Conservation (phyloP, 2,888 invertebrate genomes). For the Stenchaetothrips biformis region DNA sequence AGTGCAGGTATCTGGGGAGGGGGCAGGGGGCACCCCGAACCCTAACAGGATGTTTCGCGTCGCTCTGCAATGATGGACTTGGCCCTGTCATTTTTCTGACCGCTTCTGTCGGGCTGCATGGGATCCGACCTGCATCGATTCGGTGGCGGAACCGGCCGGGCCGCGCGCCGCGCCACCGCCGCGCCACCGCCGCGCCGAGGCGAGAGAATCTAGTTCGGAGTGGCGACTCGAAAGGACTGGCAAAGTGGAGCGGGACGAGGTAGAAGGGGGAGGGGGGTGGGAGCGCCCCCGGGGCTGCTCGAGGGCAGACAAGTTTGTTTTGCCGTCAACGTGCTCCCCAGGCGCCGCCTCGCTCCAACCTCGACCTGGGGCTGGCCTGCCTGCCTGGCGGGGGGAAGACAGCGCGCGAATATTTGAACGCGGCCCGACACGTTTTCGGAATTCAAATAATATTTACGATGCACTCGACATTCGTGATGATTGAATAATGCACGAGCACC, state of each 20-base stretch:
- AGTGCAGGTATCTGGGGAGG: too few species aligned
- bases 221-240: background rate
- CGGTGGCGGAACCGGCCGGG: background rate
- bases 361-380: background rate
- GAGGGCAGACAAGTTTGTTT: slow-evolving; percentile 18
- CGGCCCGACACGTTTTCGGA: slow-evolving; percentile 17
- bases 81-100: too few species aligned
- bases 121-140: too few species aligned
- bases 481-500: slow-evolving; percentile 18
- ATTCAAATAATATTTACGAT: slow-evolving; percentile 25
- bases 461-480: slow-evolving; percentile 22
- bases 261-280: background rate
- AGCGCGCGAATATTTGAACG: background rate
- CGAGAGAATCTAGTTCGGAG: too few species aligned
- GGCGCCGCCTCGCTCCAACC: background rate
- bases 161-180: background rate
- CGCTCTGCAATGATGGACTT: too few species aligned
- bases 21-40: too few species aligned
- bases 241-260: background rate
- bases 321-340: slow-evolving; percentile 16
- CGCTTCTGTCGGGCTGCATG: too few species aligned
- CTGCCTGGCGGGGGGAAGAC: background rate
- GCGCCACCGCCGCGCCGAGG: background rate
- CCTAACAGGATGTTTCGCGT: too few species aligned
- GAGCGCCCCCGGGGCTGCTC: background rate